Conservation (phyloP, 1,140 invertebrate species). For the Eurosta solidaginis region DNA sequence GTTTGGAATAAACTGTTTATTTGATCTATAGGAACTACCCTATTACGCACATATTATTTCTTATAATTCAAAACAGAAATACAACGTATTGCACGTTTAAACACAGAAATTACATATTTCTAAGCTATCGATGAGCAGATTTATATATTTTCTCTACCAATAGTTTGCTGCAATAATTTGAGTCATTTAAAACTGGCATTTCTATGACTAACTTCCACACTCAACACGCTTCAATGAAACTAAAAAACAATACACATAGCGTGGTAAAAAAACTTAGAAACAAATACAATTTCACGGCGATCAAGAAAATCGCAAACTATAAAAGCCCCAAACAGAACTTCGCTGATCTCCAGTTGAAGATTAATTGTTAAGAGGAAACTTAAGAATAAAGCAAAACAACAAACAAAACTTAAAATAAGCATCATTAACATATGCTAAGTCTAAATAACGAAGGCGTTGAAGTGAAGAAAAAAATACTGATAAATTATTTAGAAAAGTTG, state of each 20-base stretch:
- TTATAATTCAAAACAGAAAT: no score
- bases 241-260: background rate
- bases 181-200: background rate
- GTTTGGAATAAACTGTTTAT: no score
- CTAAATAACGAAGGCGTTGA: background rate
- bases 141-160: no score
- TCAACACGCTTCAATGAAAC: background rate
- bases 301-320: background rate
- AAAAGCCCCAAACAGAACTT: background rate
- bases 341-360: slow-evolving; percentile 4
- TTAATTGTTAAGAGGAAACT: background rate
- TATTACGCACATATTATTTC: no score
- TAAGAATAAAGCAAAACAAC: background rate
- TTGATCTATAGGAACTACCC: no score
- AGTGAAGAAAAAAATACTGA: background rate
- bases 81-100: no score
- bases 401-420: background rate
- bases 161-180: background rate
- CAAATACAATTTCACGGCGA: background rate
- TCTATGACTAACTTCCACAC: background rate
- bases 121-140: no score
- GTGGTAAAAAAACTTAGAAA: background rate
- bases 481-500: background rate
- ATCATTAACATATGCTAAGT: background rate
- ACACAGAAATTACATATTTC: no score